Evolutionary conservation across 2,888 invertebrate genomes (phyloP).

Genomic region (Ditula angustiorana): DNA sequence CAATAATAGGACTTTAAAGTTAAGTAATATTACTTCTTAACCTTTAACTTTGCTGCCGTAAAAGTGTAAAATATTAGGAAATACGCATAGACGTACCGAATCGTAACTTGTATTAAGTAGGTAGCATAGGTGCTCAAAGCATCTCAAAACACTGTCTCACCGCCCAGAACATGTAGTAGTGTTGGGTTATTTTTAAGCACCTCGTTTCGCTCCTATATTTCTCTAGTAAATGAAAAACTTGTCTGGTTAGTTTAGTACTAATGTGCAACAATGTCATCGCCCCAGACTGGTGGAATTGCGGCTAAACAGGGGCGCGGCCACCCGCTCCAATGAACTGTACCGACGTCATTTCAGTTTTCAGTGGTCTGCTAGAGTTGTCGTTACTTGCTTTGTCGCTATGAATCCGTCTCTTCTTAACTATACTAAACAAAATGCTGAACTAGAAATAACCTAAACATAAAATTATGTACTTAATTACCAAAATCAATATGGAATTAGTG

Average conservation of each 20-base stretch:
- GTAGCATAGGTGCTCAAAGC: no score
- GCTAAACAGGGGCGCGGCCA: conserved; percentile 44
- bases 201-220: neutral
- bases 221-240: neutral
- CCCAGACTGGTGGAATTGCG: conserved; percentile 37
- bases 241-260: conserved; percentile 10
- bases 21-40: neutral
- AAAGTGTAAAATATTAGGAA: neutral
- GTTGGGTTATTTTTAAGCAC: no score
- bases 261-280: conserved; percentile 37
- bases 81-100: no score
- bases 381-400: no score
- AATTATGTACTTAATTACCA: no score
- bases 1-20: neutral
- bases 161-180: no score
- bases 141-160: no score
- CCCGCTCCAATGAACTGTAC: conserved; percentile 29
- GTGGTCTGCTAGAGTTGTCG: neutral
- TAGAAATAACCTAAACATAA: no score
- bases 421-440: no score
- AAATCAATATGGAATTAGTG: no score
- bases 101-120: no score
- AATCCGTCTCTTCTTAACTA: no score
- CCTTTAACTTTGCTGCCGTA: neutral
- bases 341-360: conserved; percentile 5